Conservation (phyloP, 2,888 invertebrate genomes). For the Unio pictorum region DNA sequence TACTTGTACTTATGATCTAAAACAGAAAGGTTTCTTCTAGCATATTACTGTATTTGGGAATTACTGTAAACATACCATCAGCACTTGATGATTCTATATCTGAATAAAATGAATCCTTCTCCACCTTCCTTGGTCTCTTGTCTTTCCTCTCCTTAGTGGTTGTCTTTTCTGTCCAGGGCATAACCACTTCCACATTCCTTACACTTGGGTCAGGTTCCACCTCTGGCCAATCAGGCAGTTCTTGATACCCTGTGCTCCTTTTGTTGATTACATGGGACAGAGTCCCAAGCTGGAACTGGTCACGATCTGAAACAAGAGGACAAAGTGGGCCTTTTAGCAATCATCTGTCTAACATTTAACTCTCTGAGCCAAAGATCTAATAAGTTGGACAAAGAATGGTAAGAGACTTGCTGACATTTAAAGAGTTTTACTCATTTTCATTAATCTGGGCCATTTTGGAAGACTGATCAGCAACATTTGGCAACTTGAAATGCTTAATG, state of each 20-base stretch:
- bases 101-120: slow-evolving; percentile 77
- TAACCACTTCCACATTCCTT: slow-evolving; percentile 78
- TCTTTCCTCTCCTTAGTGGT: slow-evolving; percentile 33
- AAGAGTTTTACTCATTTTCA: too few relatives aligned
- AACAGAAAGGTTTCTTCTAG: too few relatives aligned
- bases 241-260: slow-evolving; percentile 88
- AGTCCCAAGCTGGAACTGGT: slow-evolving; percentile 93
- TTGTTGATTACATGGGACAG: slow-evolving; percentile 94
- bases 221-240: slow-evolving; percentile 88
- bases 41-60: neutral
- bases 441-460: too few relatives aligned
- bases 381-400: too few relatives aligned
- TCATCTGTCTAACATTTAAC: too few relatives aligned
- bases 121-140: slow-evolving; percentile 39
- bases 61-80: slow-evolving; percentile 31
- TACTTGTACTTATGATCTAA: neutral
- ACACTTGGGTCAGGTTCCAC: slow-evolving; percentile 82
- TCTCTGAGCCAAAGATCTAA: too few relatives aligned
- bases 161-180: slow-evolving; percentile 55
- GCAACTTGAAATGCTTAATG: too few relatives aligned
- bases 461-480: too few relatives aligned
- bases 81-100: slow-evolving; percentile 70
- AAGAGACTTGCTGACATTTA: too few relatives aligned
- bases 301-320: slow-evolving; percentile 77
- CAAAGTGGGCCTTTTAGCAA: too few relatives aligned